These are phyloP conservation scores for Picathartes gymnocephalus DNA, from an alignment of 2,113 vertebrate genomes.

Conservation along the genomic window DNA sequence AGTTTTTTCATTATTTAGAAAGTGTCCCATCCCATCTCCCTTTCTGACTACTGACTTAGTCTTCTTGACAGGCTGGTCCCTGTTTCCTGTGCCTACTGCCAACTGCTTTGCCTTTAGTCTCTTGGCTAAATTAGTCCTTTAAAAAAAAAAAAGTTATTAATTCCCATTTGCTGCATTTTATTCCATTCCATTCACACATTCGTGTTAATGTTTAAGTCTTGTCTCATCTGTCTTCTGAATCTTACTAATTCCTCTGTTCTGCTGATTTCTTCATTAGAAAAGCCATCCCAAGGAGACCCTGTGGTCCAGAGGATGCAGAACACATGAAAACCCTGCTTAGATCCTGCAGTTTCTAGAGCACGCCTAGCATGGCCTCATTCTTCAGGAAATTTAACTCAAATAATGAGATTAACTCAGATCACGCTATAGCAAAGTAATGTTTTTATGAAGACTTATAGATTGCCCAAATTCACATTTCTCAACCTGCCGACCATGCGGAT, in stretches of 20 bases:
- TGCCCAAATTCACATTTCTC: neutral
- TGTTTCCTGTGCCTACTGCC: neutral
- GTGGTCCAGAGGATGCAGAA: neutral
- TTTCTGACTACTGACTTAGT: neutral
- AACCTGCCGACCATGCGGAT: neutral
- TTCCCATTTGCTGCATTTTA: neutral
- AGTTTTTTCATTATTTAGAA: neutral
- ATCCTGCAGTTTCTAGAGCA: neutral
- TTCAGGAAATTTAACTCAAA: neutral
- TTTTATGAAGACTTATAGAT: neutral
- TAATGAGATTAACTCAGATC: neutral
- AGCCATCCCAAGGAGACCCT: neutral
- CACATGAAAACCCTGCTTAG: neutral
- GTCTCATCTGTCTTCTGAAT: neutral
- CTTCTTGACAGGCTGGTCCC: neutral
- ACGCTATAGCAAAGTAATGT: neutral
- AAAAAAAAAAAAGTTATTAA: neutral
- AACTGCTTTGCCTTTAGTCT: neutral
- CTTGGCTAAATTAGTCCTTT: neutral
- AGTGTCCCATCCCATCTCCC: neutral
- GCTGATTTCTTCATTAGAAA: neutral
- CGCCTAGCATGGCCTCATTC: neutral
- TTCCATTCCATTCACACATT: neutral
- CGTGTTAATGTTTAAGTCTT: neutral
- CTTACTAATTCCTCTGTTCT: neutral